Percentiles rank a stretch among this genome's conserved stretches.
Conservation (phyloP, 2,113 vertebrate species). For the Pseudorhombus dupliciocellatus region DNA sequence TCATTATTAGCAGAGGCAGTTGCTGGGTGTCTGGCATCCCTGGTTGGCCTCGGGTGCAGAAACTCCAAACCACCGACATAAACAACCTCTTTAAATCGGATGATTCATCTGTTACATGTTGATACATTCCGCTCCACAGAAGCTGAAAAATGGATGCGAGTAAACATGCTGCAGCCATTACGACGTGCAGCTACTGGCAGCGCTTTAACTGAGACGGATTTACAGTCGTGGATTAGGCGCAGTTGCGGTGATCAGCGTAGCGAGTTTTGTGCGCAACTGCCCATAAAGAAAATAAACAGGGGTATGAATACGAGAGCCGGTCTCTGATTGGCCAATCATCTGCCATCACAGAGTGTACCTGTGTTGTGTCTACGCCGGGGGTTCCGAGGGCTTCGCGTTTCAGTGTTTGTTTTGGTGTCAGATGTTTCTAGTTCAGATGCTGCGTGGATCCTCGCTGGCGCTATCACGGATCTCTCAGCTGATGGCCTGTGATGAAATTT, state of each 20-base stretch:
- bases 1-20: slow-evolving; percentile 69
- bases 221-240: slow-evolving; percentile 20
- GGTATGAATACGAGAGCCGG: neutral
- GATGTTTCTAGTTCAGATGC: slow-evolving; percentile 33
- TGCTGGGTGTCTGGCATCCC: slow-evolving; percentile 70
- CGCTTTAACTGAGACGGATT: slow-evolving; percentile 18
- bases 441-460: slow-evolving; percentile 27
- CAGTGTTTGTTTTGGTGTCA: slow-evolving; percentile 33
- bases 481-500: slow-evolving; percentile 52
- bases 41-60: slow-evolving; percentile 74
- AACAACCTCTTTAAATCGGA: slow-evolving; percentile 68
- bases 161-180: slow-evolving; percentile 27
- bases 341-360: neutral
- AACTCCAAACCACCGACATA: slow-evolving; percentile 74
- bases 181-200: slow-evolving; percentile 37
- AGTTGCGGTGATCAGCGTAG: slow-evolving; percentile 25
- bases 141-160: slow-evolving; percentile 55
- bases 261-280: slow-evolving; percentile 8
- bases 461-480: slow-evolving; percentile 29
- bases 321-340: neutral
- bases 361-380: neutral
- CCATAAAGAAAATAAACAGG: slow-evolving; percentile 16
- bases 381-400: slow-evolving; percentile 2
- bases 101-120: slow-evolving; percentile 74
- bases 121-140: slow-evolving; percentile 48